A percentile compares a stretch with the other conserved stretches of the same genome.
These are phyloP conservation scores for Halocaridina rubra DNA, from an alignment of 2,888 invertebrate species.

Conservation along the genomic window DNA sequence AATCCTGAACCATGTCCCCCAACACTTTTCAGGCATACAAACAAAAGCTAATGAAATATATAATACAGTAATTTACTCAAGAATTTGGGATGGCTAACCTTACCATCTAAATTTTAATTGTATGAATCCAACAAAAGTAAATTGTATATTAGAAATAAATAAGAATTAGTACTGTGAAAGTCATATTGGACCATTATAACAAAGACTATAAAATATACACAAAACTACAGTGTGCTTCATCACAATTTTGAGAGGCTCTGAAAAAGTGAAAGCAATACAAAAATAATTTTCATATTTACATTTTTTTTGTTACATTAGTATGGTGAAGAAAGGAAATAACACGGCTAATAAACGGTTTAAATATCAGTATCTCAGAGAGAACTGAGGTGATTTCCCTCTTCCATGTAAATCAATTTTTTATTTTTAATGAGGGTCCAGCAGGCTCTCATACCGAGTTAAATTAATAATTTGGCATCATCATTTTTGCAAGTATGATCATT, in stretches of 20 bases:
- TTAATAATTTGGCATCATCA: conserved; percentile 35
- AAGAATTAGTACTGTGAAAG: not conserved
- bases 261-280: conserved; percentile 57
- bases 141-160: not conserved
- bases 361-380: too few species aligned
- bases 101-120: too few species aligned
- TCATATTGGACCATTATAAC: not conserved
- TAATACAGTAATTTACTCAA: not conserved
- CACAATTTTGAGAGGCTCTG: conserved; percentile 53
- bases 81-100: not conserved
- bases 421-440: too few species aligned
- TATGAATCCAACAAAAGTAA: too few species aligned
- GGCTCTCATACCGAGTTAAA: too few species aligned
- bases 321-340: conserved; percentile 24
- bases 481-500: too few species aligned
- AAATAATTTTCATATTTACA: conserved; percentile 57
- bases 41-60: not conserved
- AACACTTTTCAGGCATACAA: not conserved
- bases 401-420: too few species aligned
- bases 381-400: too few species aligned
- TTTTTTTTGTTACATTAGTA: conserved; percentile 42
- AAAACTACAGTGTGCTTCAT: not conserved
- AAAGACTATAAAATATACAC: not conserved
- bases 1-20: not conserved
- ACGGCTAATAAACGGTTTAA: too few species aligned